Evolutionary conservation across 2,888 invertebrate genomes (phyloP).

Genomic region (Harpalus rubripes): DNA sequence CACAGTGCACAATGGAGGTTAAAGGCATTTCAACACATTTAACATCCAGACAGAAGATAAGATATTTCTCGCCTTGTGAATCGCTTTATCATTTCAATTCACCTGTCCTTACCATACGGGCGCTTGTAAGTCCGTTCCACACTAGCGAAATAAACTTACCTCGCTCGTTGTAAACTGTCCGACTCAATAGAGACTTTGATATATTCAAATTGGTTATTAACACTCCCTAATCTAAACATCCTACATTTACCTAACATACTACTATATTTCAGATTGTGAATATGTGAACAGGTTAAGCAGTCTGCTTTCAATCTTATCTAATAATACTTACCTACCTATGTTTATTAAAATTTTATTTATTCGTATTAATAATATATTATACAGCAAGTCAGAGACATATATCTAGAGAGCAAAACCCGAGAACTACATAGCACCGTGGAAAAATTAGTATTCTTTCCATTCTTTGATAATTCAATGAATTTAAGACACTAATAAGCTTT

Average conservation of each 20-base stretch:
- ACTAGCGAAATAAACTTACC: slow-evolving; percentile 47
- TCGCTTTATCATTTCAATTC: slow-evolving; percentile 70
- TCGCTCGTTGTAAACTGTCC: slow-evolving; percentile 36
- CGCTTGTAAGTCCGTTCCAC: slow-evolving; percentile 67
- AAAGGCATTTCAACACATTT: slow-evolving; percentile 68
- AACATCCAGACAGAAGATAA: slow-evolving; percentile 68
- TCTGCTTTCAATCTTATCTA: not conserved
- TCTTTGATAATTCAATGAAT: too few species aligned
- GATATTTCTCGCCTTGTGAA: slow-evolving; percentile 68
- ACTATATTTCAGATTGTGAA: slow-evolving; percentile 9
- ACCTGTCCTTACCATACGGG: slow-evolving; percentile 69
- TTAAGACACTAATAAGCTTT: too few species aligned
- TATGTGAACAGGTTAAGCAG: not conserved
- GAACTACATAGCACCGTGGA: too few species aligned
- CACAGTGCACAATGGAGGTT: slow-evolving; percentile 59
- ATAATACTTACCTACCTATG: too few species aligned
- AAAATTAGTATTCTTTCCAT: too few species aligned
- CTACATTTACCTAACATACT: not conserved
- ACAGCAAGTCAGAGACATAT: too few species aligned
- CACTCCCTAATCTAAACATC: slow-evolving; percentile 13
- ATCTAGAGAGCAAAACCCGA: too few species aligned
- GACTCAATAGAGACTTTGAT: slow-evolving; percentile 49
- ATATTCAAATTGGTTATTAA: slow-evolving; percentile 60
- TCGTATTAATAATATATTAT: too few species aligned
- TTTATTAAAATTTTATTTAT: too few species aligned